Evolutionary conservation across 2,888 invertebrate genomes (phyloP).

Genomic region (Patella ulyssiponensis): DNA sequence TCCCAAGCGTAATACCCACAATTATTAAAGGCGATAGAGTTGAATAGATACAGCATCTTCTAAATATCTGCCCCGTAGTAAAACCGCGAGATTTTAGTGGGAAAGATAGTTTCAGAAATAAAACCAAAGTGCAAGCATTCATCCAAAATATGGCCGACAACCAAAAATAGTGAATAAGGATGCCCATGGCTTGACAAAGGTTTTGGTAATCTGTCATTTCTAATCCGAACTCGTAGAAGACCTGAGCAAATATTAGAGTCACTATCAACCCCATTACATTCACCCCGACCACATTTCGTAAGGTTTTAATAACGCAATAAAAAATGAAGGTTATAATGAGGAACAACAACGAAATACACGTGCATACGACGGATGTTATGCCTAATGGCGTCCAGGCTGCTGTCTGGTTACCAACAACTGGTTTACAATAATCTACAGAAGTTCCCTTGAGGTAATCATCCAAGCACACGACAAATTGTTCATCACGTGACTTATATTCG

Average conservation of each 20-base stretch:
- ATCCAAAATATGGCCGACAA: background rate
- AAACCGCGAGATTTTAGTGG: background rate
- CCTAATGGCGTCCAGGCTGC: background rate
- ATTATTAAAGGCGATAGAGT: background rate
- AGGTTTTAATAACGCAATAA: background rate
- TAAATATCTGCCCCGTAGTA: background rate
- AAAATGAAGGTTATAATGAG: background rate
- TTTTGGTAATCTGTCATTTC: background rate
- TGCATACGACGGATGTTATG: background rate
- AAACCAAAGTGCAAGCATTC: background rate
- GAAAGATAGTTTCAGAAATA: conserved; percentile 5
- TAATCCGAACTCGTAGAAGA: conserved; percentile 1
- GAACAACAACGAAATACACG: background rate
- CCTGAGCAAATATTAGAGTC: background rate
- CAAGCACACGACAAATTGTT: background rate
- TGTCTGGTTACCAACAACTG: background rate
- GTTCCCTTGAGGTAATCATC: background rate
- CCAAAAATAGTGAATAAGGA: conserved; percentile 3
- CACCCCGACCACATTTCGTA: background rate
- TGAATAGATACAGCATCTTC: background rate
- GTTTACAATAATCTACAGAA: background rate
- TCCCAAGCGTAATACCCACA: background rate
- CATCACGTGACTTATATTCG: background rate
- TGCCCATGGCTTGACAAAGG: background rate
- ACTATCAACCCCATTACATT: background rate